Evolutionary conservation across 2,888 invertebrate genomes (phyloP).

Genomic region (Gari tellinella): DNA sequence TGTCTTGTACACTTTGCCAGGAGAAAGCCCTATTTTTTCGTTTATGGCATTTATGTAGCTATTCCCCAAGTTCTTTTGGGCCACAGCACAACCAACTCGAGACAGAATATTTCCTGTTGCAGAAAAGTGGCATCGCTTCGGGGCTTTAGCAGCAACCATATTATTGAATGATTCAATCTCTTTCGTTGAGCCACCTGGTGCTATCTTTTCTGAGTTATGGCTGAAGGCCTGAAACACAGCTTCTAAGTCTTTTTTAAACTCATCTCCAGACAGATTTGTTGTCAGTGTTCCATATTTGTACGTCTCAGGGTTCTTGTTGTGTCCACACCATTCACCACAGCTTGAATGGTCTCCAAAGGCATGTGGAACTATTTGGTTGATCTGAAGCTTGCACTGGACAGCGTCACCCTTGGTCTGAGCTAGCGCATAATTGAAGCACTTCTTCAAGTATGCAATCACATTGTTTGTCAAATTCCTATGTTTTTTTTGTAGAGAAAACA

Average conservation of each 20-base stretch:
- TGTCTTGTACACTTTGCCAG: constrained; percentile 22
- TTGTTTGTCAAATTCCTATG: constrained; percentile 21
- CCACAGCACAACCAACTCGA: too few species aligned
- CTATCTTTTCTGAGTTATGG: background rate
- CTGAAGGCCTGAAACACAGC: background rate
- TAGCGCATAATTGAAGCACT: constrained; percentile 32
- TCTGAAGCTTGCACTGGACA: background rate
- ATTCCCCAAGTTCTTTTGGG: constrained; percentile 36
- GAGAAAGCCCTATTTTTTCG: constrained; percentile 18
- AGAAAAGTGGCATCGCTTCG: constrained; percentile 14
- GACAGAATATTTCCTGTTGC: background rate
- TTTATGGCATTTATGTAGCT: constrained; percentile 22
- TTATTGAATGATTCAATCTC: constrained; percentile 11
- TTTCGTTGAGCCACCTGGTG: background rate
- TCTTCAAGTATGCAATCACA: constrained; percentile 25
- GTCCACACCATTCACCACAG: constrained; percentile 19
- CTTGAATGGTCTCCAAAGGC: constrained; percentile 2
- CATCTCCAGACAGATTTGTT: background rate
- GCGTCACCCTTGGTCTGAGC: constrained; percentile 23
- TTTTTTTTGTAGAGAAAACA: constrained; percentile 43
- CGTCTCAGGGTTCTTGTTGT: background rate
- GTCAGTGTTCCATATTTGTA: constrained; percentile 3
- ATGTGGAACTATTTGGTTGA: constrained; percentile 7
- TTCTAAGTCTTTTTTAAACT: background rate
- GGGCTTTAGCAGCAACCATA: constrained; percentile 13